phyloP scores from a whole-genome alignment of 2,888 invertebrate genomes.

The Caenorhabditis sp. region DNA sequence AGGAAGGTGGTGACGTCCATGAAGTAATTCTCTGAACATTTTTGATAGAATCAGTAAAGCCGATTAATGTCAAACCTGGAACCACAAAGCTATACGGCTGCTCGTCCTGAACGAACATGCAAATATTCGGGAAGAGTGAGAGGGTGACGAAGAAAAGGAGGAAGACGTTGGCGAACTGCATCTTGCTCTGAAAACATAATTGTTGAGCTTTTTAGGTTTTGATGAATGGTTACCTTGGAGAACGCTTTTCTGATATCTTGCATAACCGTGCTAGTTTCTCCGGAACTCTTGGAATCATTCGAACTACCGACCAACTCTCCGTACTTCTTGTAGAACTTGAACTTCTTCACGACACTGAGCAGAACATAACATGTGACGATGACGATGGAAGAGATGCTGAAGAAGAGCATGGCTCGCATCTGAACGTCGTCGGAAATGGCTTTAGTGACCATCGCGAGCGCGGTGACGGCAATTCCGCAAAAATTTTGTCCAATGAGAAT shows the following conservation, averaged over 20 bases:
- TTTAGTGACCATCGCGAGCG: slow-evolving; percentile 73
- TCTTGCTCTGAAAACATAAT: slow-evolving; percentile 81
- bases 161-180: slow-evolving; percentile 92
- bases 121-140: slow-evolving; percentile 90
- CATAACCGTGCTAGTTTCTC: slow-evolving; percentile 8
- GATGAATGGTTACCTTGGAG: not conserved
- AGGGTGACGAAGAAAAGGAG: slow-evolving; percentile 93
- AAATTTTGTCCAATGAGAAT: slow-evolving; percentile 85
- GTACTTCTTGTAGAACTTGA: slow-evolving; percentile 77
- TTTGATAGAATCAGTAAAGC: not conserved
- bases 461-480: slow-evolving; percentile 78
- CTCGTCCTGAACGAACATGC: slow-evolving; percentile 49
- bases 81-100: slow-evolving; percentile 43
- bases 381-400: slow-evolving; percentile 92
- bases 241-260: slow-evolving; percentile 16
- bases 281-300: slow-evolving; percentile 1
- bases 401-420: slow-evolving; percentile 90
- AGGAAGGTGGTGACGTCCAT: slow-evolving; percentile 87
- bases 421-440: slow-evolving; percentile 6
- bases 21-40: slow-evolving; percentile 45
- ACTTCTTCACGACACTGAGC: slow-evolving; percentile 87
- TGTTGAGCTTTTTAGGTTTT: not conserved
- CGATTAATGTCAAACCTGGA: slow-evolving; percentile 3
- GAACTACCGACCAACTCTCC: slow-evolving; percentile 36
- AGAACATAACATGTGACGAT: slow-evolving; percentile 94